Conservation (phyloP, 1,140 invertebrate species). For the Tenebrio molitor region DNA sequence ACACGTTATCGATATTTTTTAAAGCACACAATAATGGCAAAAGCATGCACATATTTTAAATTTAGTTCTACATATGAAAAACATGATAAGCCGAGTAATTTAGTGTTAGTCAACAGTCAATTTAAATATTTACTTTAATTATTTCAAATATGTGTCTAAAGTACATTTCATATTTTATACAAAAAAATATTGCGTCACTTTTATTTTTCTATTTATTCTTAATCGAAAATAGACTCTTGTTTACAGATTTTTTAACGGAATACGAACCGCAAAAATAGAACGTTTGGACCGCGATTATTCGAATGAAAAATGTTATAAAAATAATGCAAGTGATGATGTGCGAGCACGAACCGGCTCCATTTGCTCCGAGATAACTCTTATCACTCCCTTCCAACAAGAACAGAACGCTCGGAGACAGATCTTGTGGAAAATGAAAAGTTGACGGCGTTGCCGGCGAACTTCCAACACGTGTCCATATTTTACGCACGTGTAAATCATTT, state of each 20-base stretch:
- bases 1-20: neutral
- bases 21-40: neutral
- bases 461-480: too few relatives aligned
- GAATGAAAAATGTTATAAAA: neutral
- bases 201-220: constrained; percentile 24
- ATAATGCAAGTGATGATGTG: constrained; percentile 1
- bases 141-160: constrained; percentile 30
- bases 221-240: constrained; percentile 28
- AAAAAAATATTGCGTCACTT: constrained; percentile 29
- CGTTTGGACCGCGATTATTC: constrained; percentile 13
- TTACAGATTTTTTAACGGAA: constrained; percentile 20
- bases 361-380: too few relatives aligned
- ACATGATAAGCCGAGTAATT: constrained; percentile 16
- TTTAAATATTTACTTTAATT: constrained; percentile 36
- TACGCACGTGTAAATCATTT: too few relatives aligned
- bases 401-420: too few relatives aligned
- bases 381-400: too few relatives aligned
- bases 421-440: too few relatives aligned
- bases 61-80: constrained; percentile 1
- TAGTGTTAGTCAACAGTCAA: constrained; percentile 26
- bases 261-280: constrained; percentile 28
- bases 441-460: too few relatives aligned
- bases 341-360: too few relatives aligned
- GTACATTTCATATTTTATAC: constrained; percentile 11
- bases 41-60: constrained; percentile 18